Conservation (phyloP, 2,113 vertebrate species). For the Paralichthys olivaceus region DNA sequence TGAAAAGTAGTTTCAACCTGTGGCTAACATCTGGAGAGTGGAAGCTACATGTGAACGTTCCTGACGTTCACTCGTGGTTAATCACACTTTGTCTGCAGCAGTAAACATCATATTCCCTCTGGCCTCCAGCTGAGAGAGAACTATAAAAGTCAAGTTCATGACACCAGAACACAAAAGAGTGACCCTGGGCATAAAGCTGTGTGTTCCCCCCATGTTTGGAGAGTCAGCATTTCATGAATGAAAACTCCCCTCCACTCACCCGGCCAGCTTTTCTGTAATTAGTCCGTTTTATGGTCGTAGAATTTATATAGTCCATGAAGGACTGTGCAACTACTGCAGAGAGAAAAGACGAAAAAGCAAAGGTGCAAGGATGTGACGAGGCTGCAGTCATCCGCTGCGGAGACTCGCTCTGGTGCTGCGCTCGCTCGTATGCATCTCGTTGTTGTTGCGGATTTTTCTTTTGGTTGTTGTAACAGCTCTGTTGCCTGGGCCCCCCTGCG, state of each 20-base stretch:
- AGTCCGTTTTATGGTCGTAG: neutral
- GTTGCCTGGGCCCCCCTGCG: no score
- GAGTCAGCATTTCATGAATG: constrained; percentile 30
- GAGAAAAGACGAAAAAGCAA: neutral
- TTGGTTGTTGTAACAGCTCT: no score
- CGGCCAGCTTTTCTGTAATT: constrained; percentile 16
- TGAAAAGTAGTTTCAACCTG: no score
- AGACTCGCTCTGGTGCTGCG: no score
- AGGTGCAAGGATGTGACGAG: neutral
- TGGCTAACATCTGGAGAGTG: no score
- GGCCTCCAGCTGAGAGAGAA: no score
- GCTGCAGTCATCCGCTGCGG: neutral
- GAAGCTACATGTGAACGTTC: no score
- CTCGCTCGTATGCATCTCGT: neutral
- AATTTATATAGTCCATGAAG: neutral
- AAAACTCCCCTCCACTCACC: constrained; percentile 13
- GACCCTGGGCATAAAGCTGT: no score
- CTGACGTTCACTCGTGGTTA: no score
- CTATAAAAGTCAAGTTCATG: no score
- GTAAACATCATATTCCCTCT: neutral
- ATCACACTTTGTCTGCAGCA: no score
- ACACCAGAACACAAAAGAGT: no score
- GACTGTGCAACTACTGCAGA: neutral
- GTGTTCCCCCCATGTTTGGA: neutral
- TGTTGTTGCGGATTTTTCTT: neutral